Evolutionary conservation across 92 coral and sea anemone genomes (phyloP).

Genomic region (Phenganax stokvisi): DNA sequence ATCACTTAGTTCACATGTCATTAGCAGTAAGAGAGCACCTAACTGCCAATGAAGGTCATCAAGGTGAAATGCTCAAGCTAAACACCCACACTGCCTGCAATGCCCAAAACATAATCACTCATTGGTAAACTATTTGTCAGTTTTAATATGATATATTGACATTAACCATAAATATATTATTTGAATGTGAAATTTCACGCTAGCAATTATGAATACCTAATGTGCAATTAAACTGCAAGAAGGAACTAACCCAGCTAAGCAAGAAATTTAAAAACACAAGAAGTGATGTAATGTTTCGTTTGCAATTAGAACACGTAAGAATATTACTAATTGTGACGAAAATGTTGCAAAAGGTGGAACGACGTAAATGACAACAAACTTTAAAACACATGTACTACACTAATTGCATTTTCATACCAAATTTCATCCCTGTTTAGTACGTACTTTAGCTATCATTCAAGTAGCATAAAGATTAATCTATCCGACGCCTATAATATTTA

Average conservation of each 20-base stretch:
- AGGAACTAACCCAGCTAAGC: not conserved
- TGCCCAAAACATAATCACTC: too few relatives aligned
- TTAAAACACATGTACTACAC: not conserved
- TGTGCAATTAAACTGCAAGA: not conserved
- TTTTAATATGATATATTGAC: too few relatives aligned
- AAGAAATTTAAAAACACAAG: not conserved
- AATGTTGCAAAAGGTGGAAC: not conserved
- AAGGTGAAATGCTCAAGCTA: too few relatives aligned
- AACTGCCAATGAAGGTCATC: too few relatives aligned
- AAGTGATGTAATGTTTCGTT: not conserved
- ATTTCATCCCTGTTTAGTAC: not conserved
- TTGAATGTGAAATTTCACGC: not conserved
- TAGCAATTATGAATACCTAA: not conserved
- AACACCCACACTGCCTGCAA: too few relatives aligned
- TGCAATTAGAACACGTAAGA: not conserved
- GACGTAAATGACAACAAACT: conserved; percentile 4
- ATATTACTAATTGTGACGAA: not conserved
- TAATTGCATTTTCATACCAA: not conserved
- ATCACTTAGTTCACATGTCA: not conserved
- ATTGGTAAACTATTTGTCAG: too few relatives aligned
- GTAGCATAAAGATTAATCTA: not conserved
- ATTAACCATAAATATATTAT: too few relatives aligned
- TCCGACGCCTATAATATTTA: not conserved
- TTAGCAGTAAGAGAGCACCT: too few relatives aligned
- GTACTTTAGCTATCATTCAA: not conserved